Conservation (phyloP, 2,888 invertebrate species). For the Pyrocoelia pectoralis region DNA sequence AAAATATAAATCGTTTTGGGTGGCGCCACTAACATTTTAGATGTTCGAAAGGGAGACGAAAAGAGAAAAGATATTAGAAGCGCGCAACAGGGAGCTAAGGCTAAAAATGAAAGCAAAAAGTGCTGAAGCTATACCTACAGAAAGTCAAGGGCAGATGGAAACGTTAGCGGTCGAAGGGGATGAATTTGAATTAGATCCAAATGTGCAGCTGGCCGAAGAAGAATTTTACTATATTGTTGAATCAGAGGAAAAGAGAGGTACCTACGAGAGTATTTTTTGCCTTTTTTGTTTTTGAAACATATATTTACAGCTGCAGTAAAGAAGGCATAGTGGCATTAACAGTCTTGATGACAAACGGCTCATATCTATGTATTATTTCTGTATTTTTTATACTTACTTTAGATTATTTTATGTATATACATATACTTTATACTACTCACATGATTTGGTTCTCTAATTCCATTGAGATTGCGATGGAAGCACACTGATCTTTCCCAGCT, state of each 20-base stretch:
- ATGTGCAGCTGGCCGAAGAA: conserved; percentile 46
- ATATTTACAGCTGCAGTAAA: too few relatives aligned
- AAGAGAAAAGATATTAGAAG: conserved; percentile 90
- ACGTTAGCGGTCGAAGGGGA: not conserved
- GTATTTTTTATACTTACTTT: too few relatives aligned
- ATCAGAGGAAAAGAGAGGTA: not conserved
- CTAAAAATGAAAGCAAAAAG: conserved; percentile 47
- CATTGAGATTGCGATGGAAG: too few relatives aligned
- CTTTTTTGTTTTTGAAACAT: too few relatives aligned
- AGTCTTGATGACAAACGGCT: too few relatives aligned
- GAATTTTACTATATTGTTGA: conserved; percentile 51
- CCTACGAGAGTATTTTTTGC: too few relatives aligned
- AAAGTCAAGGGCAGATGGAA: conserved; percentile 37
- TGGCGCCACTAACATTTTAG: conserved; percentile 58
- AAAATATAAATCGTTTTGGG: not conserved
- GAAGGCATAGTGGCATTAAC: too few relatives aligned
- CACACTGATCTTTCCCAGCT: too few relatives aligned
- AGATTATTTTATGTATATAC: too few relatives aligned
- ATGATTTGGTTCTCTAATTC: too few relatives aligned
- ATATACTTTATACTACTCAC: too few relatives aligned
- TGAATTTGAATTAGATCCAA: conserved; percentile 25
- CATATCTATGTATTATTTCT: too few relatives aligned
- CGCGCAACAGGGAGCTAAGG: conserved; percentile 79
- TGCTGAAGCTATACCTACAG: conserved; percentile 18
- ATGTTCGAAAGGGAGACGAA: conserved; percentile 87